phyloP scores from a whole-genome alignment of 2,888 invertebrate genomes.

The Bellardia pandia region DNA sequence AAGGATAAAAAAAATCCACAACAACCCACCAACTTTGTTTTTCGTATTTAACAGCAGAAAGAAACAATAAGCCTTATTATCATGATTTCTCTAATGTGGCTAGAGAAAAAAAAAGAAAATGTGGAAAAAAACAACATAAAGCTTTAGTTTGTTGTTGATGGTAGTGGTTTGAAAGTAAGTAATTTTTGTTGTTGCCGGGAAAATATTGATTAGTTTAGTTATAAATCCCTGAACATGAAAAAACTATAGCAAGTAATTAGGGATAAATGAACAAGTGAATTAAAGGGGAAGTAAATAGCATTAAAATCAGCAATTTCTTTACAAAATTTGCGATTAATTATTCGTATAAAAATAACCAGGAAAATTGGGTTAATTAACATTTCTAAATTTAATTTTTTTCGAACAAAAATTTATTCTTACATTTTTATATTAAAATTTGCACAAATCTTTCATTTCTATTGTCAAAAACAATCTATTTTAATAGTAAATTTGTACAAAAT shows the following conservation, averaged over 20 bases:
- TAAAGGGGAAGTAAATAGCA: neutral
- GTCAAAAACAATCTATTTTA: too few relatives aligned
- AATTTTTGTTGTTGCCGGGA: neutral
- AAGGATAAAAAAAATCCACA: conserved; percentile 11
- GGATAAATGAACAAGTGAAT: neutral
- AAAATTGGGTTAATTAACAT: too few relatives aligned
- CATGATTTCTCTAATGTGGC: conserved; percentile 58
- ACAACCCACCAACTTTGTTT: conserved; percentile 50
- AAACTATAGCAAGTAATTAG: neutral
- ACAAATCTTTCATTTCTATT: too few relatives aligned
- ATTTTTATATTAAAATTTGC: too few relatives aligned
- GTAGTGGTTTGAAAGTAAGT: neutral
- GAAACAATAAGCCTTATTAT: conserved; percentile 69
- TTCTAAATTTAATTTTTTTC: too few relatives aligned
- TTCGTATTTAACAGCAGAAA: conserved; percentile 4
- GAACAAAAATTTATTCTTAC: too few relatives aligned
- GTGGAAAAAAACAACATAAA: neutral
- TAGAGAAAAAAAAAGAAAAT: conserved; percentile 2
- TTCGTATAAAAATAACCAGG: neutral
- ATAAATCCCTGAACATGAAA: conserved; percentile 44
- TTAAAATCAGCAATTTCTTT: neutral
- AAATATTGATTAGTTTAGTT: conserved; percentile 55
- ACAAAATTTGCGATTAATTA: neutral
- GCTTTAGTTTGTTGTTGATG: neutral
- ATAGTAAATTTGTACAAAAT: too few relatives aligned